Conservation (phyloP, 2,888 invertebrate species). For the Bombylius discolor region DNA sequence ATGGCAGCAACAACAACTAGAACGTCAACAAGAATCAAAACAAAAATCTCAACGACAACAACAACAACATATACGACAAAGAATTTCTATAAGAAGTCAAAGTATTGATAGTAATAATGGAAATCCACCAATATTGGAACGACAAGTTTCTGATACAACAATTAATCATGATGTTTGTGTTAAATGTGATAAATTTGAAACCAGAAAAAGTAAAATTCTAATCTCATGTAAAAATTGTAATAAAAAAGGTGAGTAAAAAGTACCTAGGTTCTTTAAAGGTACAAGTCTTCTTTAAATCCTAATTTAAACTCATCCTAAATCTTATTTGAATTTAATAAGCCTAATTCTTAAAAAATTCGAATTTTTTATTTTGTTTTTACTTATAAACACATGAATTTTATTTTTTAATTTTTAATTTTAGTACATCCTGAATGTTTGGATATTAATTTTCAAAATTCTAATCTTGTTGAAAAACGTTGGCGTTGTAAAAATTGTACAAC, state of each 20-base stretch:
- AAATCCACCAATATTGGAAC: background rate
- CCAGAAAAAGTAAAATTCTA: constrained; percentile 2
- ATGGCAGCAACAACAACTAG: no score
- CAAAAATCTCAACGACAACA: no score
- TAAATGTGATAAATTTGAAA: constrained; percentile 10
- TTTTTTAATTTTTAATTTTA: constrained; percentile 24
- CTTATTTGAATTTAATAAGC: background rate
- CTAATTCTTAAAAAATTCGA: background rate
- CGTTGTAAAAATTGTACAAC: constrained; percentile 84
- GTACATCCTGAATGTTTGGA: constrained; percentile 58
- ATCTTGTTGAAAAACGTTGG: constrained; percentile 45
- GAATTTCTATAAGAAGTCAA: no score
- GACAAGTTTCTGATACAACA: no score
- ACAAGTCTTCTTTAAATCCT: no score
- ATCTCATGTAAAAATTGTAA: constrained; percentile 10
- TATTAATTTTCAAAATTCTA: constrained; percentile 50
- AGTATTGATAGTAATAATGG: background rate
- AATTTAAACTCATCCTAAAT: no score
- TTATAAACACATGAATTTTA: background rate
- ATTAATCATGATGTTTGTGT: constrained; percentile 6
- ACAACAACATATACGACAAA: no score
- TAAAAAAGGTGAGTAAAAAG: constrained; percentile 1
- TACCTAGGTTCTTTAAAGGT: background rate
- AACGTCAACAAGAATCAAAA: no score
- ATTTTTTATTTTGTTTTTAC: no score